Evolutionary conservation across 2,888 invertebrate species (phyloP).

Genomic region (Lypha dubia): DNA sequence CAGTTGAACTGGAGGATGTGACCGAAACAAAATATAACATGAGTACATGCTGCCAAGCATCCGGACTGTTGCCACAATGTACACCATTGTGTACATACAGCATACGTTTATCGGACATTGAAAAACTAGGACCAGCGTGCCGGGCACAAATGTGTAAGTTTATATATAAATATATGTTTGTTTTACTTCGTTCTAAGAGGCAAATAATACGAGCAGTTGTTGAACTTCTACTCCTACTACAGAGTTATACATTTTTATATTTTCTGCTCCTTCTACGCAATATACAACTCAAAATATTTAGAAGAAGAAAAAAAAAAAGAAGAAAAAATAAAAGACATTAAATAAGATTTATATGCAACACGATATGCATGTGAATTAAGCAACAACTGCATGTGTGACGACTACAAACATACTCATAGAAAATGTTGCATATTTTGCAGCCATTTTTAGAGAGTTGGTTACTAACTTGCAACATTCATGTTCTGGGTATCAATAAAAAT

Average conservation of each 20-base stretch:
- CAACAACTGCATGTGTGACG: slow-evolving; percentile 46
- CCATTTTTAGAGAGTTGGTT: slow-evolving; percentile 12
- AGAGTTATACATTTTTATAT: no score
- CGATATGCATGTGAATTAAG: slow-evolving; percentile 71
- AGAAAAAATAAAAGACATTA: slow-evolving; percentile 69
- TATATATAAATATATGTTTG: no score
- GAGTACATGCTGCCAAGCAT: slow-evolving; percentile 90
- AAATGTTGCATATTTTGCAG: slow-evolving; percentile 24
- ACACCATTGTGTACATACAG: slow-evolving; percentile 92
- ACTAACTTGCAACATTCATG: slow-evolving; percentile 45
- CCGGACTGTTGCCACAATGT: slow-evolving; percentile 86
- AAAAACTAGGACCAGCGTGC: slow-evolving; percentile 89
- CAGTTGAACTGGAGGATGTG: slow-evolving; percentile 77
- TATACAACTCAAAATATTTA: slow-evolving; percentile 43
- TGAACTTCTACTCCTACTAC: slow-evolving; percentile 4
- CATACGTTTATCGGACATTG: slow-evolving; percentile 91
- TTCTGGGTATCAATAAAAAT: slow-evolving; percentile 43
- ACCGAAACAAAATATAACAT: slow-evolving; percentile 89
- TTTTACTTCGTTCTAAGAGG: slow-evolving; percentile 23
- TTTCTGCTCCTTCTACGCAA: slow-evolving; percentile 51
- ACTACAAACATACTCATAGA: no score
- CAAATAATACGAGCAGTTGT: background rate
- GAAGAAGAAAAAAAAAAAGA: slow-evolving; percentile 25
- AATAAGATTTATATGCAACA: slow-evolving; percentile 72
- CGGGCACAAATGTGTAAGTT: slow-evolving; percentile 89